Percentiles rank a stretch among this genome's conserved stretches.
These are phyloP conservation scores for Todiramphus saurophagus DNA, from an alignment of 2,113 vertebrate genomes.

Conservation along the genomic window DNA sequence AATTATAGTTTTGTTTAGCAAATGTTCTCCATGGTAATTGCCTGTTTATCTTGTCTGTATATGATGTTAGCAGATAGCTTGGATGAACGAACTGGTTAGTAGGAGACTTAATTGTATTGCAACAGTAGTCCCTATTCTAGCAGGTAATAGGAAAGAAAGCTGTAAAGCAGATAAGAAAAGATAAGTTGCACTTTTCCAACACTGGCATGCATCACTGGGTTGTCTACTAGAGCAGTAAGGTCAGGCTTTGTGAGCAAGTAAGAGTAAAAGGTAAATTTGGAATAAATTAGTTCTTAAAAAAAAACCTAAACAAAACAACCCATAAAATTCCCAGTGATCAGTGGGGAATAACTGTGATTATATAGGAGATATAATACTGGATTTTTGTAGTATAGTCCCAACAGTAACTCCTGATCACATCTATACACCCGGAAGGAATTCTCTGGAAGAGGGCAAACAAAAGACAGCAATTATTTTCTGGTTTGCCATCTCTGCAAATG, in stretches of 20 bases:
- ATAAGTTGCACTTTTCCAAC: not conserved
- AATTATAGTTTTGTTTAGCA: constrained; percentile 63
- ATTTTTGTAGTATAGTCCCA: not conserved
- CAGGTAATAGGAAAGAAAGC: not conserved
- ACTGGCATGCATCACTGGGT: not conserved
- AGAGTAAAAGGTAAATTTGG: not conserved
- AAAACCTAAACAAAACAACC: not conserved
- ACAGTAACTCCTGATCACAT: not conserved
- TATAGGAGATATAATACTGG: not conserved
- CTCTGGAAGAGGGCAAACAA: not conserved
- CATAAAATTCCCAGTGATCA: not conserved
- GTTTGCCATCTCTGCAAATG: constrained; percentile 9
- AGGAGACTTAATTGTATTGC: constrained; percentile 1
- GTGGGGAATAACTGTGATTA: not conserved
- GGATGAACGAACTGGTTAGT: constrained; percentile 48
- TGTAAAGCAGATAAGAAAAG: not conserved
- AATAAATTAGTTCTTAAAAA: not conserved
- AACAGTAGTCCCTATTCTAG: not conserved
- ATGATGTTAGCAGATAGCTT: constrained; percentile 44
- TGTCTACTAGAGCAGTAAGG: not conserved
- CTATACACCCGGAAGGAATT: not conserved
- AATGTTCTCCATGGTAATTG: constrained; percentile 45
- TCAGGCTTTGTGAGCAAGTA: not conserved
- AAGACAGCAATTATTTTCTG: constrained; percentile 17
- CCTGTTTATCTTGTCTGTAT: constrained; percentile 52